phyloP scores from a whole-genome alignment of 2,113 vertebrate genomes.

The Galeopterus variegatus region DNA sequence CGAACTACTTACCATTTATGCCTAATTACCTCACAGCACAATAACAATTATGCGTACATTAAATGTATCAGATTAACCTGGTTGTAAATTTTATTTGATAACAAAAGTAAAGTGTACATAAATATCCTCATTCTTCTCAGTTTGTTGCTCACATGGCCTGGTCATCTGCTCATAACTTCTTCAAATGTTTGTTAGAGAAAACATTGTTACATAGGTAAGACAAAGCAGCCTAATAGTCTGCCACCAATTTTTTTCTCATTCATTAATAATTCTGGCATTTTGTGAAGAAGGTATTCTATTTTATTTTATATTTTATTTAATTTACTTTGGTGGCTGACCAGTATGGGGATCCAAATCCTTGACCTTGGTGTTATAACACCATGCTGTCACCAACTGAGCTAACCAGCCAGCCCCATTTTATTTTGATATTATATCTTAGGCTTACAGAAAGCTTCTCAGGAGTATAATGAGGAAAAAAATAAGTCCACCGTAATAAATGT shows the following conservation, averaged over 20 bases:
- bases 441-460: slow-evolving; percentile 17
- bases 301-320: too few relatives aligned
- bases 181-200: slow-evolving; percentile 37
- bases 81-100: slow-evolving; percentile 80
- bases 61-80: slow-evolving; percentile 82
- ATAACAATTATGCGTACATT: slow-evolving; percentile 86
- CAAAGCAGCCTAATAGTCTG: neutral
- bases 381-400: too few relatives aligned
- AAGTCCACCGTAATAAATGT: slow-evolving; percentile 24
- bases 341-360: too few relatives aligned
- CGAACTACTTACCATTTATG: slow-evolving; percentile 86
- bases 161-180: slow-evolving; percentile 24
- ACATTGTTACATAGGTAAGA: neutral
- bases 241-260: neutral
- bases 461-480: neutral
- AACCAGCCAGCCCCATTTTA: neutral
- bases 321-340: too few relatives aligned
- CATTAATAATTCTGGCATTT: slow-evolving; percentile 15
- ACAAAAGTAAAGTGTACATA: slow-evolving; percentile 76
- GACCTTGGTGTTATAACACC: too few relatives aligned
- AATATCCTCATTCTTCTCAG: slow-evolving; percentile 56
- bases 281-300: neutral
- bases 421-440: neutral
- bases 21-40: slow-evolving; percentile 84
- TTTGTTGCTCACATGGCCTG: neutral